phyloP scores from a whole-genome alignment of 2,797 vertebrate genomes.

The Microchirus variegatus region DNA sequence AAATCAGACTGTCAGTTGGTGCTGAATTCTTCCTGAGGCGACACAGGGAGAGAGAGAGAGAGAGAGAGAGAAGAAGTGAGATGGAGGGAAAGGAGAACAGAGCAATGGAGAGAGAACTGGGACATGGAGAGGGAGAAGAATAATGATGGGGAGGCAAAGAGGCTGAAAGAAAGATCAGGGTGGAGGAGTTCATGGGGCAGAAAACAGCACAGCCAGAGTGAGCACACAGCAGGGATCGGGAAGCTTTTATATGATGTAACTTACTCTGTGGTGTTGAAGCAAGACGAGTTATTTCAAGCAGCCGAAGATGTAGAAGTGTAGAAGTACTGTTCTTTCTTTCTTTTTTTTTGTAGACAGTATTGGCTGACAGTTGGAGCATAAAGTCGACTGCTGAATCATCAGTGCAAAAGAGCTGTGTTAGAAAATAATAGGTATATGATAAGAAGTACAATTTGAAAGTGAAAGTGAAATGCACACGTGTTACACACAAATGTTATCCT shows the following conservation, averaged over 20 bases:
- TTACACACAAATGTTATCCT: neutral
- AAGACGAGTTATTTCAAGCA: slow-evolving; percentile 29
- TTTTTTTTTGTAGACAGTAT: neutral
- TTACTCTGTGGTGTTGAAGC: slow-evolving; percentile 2
- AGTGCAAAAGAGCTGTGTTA: neutral
- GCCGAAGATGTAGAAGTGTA: neutral
- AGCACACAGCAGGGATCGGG: slow-evolving; percentile 21
- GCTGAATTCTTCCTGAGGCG: slow-evolving; percentile 69
- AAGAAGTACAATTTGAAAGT: neutral
- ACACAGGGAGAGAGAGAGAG: slow-evolving; percentile 33
- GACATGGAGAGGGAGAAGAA: slow-evolving; percentile 57
- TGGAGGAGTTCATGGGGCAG: slow-evolving; percentile 50
- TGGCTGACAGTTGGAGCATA: too few species aligned
- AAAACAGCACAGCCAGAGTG: slow-evolving; percentile 36
- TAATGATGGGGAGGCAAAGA: slow-evolving; percentile 49
- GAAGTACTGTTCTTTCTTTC: slow-evolving; percentile 5
- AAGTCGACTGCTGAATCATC: neutral
- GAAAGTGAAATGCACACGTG: neutral
- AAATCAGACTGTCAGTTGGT: slow-evolving; percentile 75
- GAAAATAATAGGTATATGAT: neutral
- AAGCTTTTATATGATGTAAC: slow-evolving; percentile 46
- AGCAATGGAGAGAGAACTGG: slow-evolving; percentile 55
- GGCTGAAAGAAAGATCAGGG: slow-evolving; percentile 53
- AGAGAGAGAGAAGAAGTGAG: slow-evolving; percentile 8
- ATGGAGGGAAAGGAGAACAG: slow-evolving; percentile 29